Conservation (phyloP, 2,888 invertebrate species). For the Leucophenga maculata region DNA sequence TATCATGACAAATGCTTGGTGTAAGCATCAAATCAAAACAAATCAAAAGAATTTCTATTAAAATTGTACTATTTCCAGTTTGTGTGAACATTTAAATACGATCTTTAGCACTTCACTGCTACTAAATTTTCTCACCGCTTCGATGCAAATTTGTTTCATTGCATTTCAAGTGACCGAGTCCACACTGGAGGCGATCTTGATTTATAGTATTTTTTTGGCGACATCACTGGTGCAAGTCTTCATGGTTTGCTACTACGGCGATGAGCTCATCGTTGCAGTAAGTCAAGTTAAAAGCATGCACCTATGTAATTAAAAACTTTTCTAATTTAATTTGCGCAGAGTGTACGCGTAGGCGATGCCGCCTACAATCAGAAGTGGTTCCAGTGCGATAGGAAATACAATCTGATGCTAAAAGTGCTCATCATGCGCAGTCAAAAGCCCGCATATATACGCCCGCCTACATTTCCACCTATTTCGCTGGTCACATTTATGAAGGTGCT, state of each 20-base stretch:
- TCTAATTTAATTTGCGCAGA: constrained; percentile 43
- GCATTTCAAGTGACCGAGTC: constrained; percentile 67
- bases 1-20: constrained; percentile 59
- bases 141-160: constrained; percentile 67
- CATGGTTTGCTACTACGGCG: constrained; percentile 66
- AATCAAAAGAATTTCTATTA: no score
- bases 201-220: constrained; percentile 61
- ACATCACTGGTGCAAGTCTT: constrained; percentile 65
- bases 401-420: constrained; percentile 52
- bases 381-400: constrained; percentile 52
- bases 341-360: constrained; percentile 58
- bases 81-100: constrained; percentile 55
- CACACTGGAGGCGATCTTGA: constrained; percentile 55
- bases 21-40: no score
- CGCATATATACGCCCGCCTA: constrained; percentile 61
- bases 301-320: not conserved
- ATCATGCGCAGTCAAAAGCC: constrained; percentile 63
- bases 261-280: constrained; percentile 61
- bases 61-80: constrained; percentile 39
- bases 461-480: constrained; percentile 65
- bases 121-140: constrained; percentile 67
- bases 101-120: constrained; percentile 59
- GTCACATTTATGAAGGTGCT: constrained; percentile 67
- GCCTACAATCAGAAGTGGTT: constrained; percentile 67
- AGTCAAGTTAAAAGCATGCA: constrained; percentile 1